Evolutionary conservation across 2,113 vertebrate species (phyloP).

Genomic region (Raja brachyura): DNA sequence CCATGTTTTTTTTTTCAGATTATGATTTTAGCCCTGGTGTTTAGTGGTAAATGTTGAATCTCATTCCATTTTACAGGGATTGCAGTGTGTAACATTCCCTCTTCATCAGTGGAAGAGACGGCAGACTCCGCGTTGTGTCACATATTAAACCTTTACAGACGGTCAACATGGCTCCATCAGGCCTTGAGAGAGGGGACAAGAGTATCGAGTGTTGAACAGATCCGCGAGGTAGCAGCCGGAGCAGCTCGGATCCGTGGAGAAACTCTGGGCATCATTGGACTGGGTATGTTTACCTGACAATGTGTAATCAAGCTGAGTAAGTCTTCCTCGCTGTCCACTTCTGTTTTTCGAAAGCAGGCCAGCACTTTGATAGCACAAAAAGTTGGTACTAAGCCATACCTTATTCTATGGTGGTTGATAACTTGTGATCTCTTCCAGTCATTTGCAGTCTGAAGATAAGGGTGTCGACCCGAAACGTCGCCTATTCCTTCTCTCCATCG

Average conservation of each 20-base stretch:
- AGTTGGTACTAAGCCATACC: neutral
- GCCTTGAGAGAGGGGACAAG: constrained; percentile 78
- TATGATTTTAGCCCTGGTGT: too few species aligned
- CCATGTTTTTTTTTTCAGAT: too few species aligned
- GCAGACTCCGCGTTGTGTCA: constrained; percentile 82
- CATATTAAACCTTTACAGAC: constrained; percentile 80
- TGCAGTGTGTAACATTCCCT: constrained; percentile 79
- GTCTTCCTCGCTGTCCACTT: neutral
- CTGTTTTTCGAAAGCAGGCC: neutral
- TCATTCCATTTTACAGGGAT: constrained; percentile 58
- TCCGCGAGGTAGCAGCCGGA: constrained; percentile 78
- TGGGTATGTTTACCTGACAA: constrained; percentile 60
- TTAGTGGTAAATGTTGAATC: neutral
- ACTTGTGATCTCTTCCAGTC: neutral
- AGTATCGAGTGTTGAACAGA: constrained; percentile 76
- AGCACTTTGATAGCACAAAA: neutral
- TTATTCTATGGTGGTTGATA: neutral
- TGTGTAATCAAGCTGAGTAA: constrained; percentile 30
- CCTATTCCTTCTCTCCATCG: too few species aligned
- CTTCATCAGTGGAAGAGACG: constrained; percentile 80
- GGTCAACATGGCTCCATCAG: constrained; percentile 84
- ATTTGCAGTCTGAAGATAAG: neutral
- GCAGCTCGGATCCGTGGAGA: constrained; percentile 84
- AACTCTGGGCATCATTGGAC: constrained; percentile 79
- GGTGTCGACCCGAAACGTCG: too few species aligned